Evolutionary conservation across 2,797 vertebrate species (phyloP).

Genomic region (Lepus oiostolus): DNA sequence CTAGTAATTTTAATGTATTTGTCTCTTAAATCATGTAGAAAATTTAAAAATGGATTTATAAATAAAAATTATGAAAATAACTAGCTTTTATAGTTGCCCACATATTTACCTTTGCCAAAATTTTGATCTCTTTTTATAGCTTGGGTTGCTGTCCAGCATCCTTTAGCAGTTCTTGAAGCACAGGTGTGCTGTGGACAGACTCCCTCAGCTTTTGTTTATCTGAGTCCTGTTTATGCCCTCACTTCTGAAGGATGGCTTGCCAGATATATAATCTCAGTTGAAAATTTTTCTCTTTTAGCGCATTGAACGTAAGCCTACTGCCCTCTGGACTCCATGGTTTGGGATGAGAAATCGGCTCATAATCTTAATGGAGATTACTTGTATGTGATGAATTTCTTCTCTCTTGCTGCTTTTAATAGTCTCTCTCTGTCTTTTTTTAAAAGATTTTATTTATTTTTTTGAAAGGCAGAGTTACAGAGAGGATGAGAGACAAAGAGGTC

Average conservation of each 20-base stretch:
- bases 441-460: no score
- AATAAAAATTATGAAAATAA: not conserved
- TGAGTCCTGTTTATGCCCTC: not conserved
- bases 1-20: not conserved
- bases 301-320: not conserved
- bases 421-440: not conserved
- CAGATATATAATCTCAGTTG: not conserved
- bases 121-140: not conserved
- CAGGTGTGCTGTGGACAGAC: not conserved
- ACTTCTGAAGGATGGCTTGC: not conserved
- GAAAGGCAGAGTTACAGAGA: no score
- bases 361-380: not conserved
- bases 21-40: not conserved
- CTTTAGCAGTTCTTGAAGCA: not conserved
- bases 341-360: not conserved
- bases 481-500: no score
- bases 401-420: not conserved
- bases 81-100: not conserved
- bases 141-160: not conserved
- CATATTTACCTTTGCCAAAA: not conserved
- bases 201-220: no score
- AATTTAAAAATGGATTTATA: not conserved
- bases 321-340: not conserved
- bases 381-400: not conserved
- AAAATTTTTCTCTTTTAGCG: not conserved